Conservation (phyloP, 1,140 invertebrate genomes). For the Phymorhynchus buccinoides region DNA sequence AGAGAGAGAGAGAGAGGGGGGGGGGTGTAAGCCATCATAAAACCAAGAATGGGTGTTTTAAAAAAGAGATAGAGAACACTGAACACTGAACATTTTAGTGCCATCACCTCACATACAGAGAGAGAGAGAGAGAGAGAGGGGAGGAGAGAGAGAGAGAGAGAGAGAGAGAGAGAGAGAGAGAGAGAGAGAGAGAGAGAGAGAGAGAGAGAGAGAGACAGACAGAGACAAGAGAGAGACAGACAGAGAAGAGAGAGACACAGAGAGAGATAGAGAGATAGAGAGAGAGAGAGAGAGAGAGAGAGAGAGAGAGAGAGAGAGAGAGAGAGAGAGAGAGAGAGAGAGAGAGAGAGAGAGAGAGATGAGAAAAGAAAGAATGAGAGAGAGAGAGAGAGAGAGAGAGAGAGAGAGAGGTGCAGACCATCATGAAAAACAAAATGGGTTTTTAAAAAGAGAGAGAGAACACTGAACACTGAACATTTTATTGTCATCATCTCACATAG, state of each 20-base stretch:
- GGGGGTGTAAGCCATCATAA: slow-evolving; percentile 5
- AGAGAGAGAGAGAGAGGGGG: neutral
- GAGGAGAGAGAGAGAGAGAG: neutral
- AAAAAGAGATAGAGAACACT: too few species aligned
- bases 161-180: neutral
- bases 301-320: neutral
- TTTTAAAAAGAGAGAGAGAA: neutral
- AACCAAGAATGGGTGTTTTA: slow-evolving; percentile 1
- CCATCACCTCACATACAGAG: too few species aligned
- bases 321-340: neutral
- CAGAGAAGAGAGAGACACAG: too few species aligned
- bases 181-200: neutral
- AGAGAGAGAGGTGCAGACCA: neutral
- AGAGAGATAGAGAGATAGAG: too few species aligned
- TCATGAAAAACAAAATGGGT: too few species aligned
- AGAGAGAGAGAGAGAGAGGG: neutral
- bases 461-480: too few species aligned
- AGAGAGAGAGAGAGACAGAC: neutral
- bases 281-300: neutral
- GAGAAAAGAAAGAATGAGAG: neutral
- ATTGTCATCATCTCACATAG: too few species aligned
- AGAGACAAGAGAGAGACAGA: too few species aligned
- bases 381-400: neutral
- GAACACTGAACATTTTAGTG: too few species aligned
- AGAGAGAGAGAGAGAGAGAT: neutral